Evolutionary conservation across 2,888 invertebrate species (phyloP).

Genomic region (Rutpela maculata): DNA sequence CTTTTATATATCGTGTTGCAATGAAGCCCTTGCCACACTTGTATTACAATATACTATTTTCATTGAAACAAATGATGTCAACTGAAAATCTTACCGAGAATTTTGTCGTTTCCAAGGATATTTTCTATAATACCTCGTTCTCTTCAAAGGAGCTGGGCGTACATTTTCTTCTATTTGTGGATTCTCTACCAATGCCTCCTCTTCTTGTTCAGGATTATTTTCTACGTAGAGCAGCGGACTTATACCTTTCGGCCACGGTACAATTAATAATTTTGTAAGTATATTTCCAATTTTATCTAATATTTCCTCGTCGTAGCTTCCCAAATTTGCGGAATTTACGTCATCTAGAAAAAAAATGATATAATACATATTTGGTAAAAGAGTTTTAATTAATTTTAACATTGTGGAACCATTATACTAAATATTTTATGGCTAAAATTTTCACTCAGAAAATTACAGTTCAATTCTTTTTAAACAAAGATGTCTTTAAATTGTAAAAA

Average conservation of each 20-base stretch:
- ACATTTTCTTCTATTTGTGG: constrained; percentile 8
- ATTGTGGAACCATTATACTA: no score
- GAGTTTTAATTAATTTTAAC: no score
- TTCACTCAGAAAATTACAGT: no score
- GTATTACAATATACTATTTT: no score
- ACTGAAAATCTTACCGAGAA: constrained; percentile 52
- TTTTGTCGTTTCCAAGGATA: constrained; percentile 81
- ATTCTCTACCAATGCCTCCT: constrained; percentile 8
- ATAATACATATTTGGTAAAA: not conserved
- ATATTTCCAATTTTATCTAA: constrained; percentile 55
- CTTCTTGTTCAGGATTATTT: constrained; percentile 36
- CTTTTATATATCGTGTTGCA: no score
- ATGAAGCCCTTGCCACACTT: no score
- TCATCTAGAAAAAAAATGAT: constrained; percentile 28
- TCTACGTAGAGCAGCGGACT: constrained; percentile 71
- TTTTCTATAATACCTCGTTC: constrained; percentile 78
- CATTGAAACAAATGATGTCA: not conserved
- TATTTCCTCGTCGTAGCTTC: constrained; percentile 37
- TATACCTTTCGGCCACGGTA: constrained; percentile 67
- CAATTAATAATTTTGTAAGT: constrained; percentile 61
- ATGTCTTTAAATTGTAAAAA: no score
- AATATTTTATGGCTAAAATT: no score
- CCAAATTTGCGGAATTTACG: constrained; percentile 8
- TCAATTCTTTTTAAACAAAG: no score
- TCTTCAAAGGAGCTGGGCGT: constrained; percentile 69